phyloP scores from a whole-genome alignment of 2,113 vertebrate genomes.

The Stigmatopora nigra region DNA sequence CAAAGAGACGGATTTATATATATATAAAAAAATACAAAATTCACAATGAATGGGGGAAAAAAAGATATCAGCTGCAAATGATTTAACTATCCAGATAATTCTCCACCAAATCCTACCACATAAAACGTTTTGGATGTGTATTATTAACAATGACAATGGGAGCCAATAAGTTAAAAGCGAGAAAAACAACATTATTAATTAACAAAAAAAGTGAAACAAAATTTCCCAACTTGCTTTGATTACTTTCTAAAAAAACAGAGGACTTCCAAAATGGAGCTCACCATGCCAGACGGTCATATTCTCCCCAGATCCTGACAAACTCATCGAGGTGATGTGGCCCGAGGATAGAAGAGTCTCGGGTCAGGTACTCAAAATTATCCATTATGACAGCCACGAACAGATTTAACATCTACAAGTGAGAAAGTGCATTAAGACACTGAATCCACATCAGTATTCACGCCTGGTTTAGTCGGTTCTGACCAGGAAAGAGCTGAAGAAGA shows the following conservation, averaged over 20 bases:
- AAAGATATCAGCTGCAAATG: too few species aligned
- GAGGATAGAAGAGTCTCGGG: constrained; percentile 94
- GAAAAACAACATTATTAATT: background rate
- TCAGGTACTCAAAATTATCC: constrained; percentile 99
- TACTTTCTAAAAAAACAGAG: background rate
- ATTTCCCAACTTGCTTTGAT: background rate
- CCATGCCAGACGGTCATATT: constrained; percentile 94
- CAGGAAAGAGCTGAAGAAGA: constrained; percentile 99
- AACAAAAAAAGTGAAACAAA: background rate
- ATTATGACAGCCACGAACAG: constrained; percentile 98
- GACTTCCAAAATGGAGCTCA: constrained; percentile 49
- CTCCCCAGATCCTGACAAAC: constrained; percentile 97
- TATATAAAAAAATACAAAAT: too few species aligned
- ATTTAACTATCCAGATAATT: too few species aligned
- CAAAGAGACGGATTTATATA: too few species aligned
- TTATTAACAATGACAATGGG: background rate
- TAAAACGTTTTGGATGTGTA: too few species aligned
- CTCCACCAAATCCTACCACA: too few species aligned
- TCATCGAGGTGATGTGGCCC: constrained; percentile 97
- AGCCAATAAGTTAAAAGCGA: background rate
- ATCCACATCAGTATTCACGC: background rate
- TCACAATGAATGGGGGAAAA: too few species aligned
- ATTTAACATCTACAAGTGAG: constrained; percentile 85
- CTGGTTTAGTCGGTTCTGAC: constrained; percentile 62
- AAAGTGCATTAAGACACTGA: background rate